A percentile compares a stretch with the other conserved stretches of the same genome.
phyloP scores from a whole-genome alignment of 2,113 vertebrate species.

The Vanacampus margaritifer region DNA sequence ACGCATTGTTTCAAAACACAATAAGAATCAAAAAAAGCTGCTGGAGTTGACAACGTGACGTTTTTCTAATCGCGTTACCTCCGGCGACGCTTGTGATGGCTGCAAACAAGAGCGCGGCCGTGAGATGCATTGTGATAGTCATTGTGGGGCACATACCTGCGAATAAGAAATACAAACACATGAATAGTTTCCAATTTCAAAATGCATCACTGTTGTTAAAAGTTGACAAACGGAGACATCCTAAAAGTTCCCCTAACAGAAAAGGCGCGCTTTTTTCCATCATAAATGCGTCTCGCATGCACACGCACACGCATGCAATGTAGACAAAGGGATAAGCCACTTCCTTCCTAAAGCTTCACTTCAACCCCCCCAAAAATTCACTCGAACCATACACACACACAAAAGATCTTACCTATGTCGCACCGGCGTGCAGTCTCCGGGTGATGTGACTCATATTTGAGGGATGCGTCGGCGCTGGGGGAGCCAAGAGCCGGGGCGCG shows the following conservation, averaged over 20 bases:
- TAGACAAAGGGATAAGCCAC: background rate
- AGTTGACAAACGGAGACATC: constrained; percentile 27
- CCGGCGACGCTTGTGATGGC: constrained; percentile 53
- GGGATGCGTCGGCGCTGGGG: background rate
- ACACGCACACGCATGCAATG: constrained; percentile 26
- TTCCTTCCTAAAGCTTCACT: constrained; percentile 5
- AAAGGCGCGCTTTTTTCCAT: background rate
- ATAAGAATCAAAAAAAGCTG: constrained; percentile 25
- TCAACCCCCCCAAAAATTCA: background rate
- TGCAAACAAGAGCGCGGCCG: constrained; percentile 64
- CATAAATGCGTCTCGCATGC: constrained; percentile 32
- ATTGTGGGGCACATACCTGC: constrained; percentile 45
- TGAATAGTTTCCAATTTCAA: background rate
- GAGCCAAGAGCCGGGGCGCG: background rate
- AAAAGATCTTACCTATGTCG: constrained; percentile 43
- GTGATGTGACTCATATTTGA: constrained; percentile 39
- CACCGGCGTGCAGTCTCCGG: constrained; percentile 21
- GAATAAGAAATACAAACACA: constrained; percentile 13
- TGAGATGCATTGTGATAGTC: constrained; percentile 53
- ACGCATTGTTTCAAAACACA: constrained; percentile 12
- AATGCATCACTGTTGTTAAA: constrained; percentile 16
- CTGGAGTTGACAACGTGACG: background rate
- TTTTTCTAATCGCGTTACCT: constrained; percentile 70
- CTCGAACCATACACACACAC: background rate
- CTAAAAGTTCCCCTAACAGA: background rate